Evolutionary conservation across 2,113 vertebrate genomes (phyloP), one percentile per base, ranked within the genome.

Genomic region (Pseudorectes ferrugineus): DNA sequence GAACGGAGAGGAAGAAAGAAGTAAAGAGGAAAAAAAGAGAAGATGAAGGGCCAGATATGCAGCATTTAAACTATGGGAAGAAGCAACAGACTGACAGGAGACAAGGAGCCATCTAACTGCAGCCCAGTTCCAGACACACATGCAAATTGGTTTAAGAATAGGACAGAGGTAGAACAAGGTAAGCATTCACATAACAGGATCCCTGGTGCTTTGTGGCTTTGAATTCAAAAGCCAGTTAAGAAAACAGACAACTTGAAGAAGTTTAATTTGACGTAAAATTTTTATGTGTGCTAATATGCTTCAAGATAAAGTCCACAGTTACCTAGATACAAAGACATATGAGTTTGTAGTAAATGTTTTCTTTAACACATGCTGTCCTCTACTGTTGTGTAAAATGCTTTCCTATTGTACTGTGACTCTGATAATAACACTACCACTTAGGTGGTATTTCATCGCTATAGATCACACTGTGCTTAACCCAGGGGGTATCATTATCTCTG

Each of bases 291-390:
- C 59, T 88, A 88, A 84, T 70, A 55, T 45, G 48, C 51, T 78
- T 86, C 90, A 78, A 88, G 85, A 77, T 48, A 76, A 89, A 92
- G 67, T 48, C 75, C 55, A 65, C 42, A 52, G 78, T 79, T 94
- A 92, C 79, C 72, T 63, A 74, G 88, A 85, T 52, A 85, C 88
- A 93, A 89, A 89, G 88, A 71, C 4, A 1, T 61, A 45, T 12
- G n/a, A 61, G 36, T 80, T 94, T 62, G 6, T 84, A 96, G 90
- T 82, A 96, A 96, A 96, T 96, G 90, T 93, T 94, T 94, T 86
- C 88, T 90, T 90, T 65, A 84, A 88, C 51, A 48, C 93, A 74
- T 54, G 79, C 93, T 94, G 93, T 96, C 79, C 75, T 85, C 90
- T 84, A 31, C 80, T 90, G 72, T 84, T 91, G 72, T 78, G 52